phyloP scores from a whole-genome alignment of 1,140 invertebrate species.

The Bombus polaris region DNA sequence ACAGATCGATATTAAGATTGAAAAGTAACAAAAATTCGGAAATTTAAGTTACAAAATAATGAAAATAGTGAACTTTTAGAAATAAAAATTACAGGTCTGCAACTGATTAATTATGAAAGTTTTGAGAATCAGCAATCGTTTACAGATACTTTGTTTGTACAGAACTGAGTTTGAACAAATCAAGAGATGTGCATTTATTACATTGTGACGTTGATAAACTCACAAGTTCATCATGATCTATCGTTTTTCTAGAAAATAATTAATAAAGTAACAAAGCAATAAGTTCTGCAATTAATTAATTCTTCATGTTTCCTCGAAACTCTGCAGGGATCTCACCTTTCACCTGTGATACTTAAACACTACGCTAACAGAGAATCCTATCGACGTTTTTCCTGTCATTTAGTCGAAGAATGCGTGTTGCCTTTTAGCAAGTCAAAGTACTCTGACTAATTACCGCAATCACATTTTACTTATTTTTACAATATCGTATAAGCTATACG shows the following conservation, averaged over 20 bases:
- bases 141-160: too few relatives aligned
- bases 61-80: too few relatives aligned
- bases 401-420: background rate
- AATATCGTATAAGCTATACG: background rate
- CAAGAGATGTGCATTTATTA: background rate
- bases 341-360: background rate
- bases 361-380: background rate
- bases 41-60: too few relatives aligned
- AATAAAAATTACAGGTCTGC: too few relatives aligned
- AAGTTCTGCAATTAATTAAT: slow-evolving; percentile 4
- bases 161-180: background rate
- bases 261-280: background rate
- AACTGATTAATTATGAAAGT: too few relatives aligned
- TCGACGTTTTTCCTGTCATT: background rate
- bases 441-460: background rate
- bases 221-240: background rate
- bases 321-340: background rate
- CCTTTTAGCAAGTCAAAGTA: background rate
- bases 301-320: background rate
- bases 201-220: background rate
- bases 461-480: too few relatives aligned
- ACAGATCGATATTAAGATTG: too few relatives aligned
- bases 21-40: too few relatives aligned
- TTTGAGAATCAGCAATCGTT: too few relatives aligned
- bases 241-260: background rate